Evolutionary conservation across 2,888 invertebrate species (phyloP).

Genomic region (Stenoptilia bipunctidactyla): DNA sequence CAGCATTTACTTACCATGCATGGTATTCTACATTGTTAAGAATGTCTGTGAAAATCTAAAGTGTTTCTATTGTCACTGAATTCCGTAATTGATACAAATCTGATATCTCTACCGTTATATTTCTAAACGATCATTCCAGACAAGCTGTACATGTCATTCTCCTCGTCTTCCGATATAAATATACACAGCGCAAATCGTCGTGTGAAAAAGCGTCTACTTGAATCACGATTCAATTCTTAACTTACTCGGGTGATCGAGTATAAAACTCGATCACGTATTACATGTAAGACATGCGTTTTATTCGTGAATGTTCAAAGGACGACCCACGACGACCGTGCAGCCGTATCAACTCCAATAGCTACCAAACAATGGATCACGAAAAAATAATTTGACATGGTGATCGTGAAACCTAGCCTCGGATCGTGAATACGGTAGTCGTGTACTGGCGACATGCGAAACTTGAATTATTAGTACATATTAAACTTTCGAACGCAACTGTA

Average conservation of each 20-base stretch:
- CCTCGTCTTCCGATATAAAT: not conserved
- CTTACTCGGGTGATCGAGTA: conserved; percentile 5
- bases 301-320: too few species aligned
- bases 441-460: conserved; percentile 15
- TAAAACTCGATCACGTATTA: conserved; percentile 15
- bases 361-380: conserved; percentile 71
- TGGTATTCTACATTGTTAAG: conserved; percentile 28
- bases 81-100: conserved; percentile 16
- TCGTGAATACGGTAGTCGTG: conserved; percentile 53
- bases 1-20: too few species aligned
- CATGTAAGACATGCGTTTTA: conserved; percentile 11
- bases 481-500: not conserved
- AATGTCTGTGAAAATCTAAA: conserved; percentile 24
- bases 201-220: too few species aligned
- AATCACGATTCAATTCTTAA: conserved; percentile 1
- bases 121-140: too few species aligned
- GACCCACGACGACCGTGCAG: too few species aligned
- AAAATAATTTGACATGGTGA: conserved; percentile 63
- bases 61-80: conserved; percentile 29
- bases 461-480: not conserved
- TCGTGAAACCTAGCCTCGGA: conserved; percentile 52
- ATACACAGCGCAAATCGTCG: not conserved
- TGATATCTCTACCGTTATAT: too few species aligned
- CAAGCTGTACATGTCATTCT: too few species aligned
- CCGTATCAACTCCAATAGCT: conserved; percentile 26